phyloP scores from a whole-genome alignment of 2,113 vertebrate species.

The Poeciliopsis retropinna region DNA sequence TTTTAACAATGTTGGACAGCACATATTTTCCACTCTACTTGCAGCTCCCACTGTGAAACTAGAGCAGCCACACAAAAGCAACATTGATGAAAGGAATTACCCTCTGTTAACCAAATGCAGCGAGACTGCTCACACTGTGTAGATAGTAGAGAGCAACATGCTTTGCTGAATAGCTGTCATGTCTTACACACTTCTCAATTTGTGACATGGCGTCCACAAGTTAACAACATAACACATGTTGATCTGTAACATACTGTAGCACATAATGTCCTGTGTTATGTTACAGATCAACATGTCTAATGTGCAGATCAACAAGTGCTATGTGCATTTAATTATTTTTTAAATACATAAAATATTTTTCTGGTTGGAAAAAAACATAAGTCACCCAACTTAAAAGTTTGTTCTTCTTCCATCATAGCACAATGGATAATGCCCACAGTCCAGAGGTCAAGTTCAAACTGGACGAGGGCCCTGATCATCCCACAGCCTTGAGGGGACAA shows the following conservation, averaged over 20 bases:
- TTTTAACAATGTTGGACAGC: conserved; percentile 9
- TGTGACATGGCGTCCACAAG: no score
- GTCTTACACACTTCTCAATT: background rate
- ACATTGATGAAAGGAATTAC: conserved; percentile 67
- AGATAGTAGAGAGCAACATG: conserved; percentile 28
- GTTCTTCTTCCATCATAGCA: conserved; percentile 45
- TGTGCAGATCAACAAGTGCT: no score
- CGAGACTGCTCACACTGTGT: conserved; percentile 44
- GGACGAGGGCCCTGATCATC: conserved; percentile 9
- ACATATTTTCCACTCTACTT: conserved; percentile 56
- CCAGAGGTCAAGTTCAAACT: conserved; percentile 59
- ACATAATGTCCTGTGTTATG: no score
- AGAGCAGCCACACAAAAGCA: conserved; percentile 65
- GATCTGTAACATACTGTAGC: background rate
- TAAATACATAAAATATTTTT: background rate
- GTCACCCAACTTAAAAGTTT: background rate
- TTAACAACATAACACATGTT: background rate
- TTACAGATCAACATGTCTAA: no score
- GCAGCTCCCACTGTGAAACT: conserved; percentile 53
- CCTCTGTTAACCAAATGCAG: conserved; percentile 41
- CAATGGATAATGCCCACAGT: conserved; percentile 59
- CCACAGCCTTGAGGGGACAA: conserved; percentile 64
- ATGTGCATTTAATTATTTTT: no score
- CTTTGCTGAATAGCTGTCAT: conserved; percentile 9
- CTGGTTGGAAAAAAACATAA: background rate